These are phyloP conservation scores for Dilophus febrilis DNA, from an alignment of 2,888 invertebrate species.

Conservation along the genomic window DNA sequence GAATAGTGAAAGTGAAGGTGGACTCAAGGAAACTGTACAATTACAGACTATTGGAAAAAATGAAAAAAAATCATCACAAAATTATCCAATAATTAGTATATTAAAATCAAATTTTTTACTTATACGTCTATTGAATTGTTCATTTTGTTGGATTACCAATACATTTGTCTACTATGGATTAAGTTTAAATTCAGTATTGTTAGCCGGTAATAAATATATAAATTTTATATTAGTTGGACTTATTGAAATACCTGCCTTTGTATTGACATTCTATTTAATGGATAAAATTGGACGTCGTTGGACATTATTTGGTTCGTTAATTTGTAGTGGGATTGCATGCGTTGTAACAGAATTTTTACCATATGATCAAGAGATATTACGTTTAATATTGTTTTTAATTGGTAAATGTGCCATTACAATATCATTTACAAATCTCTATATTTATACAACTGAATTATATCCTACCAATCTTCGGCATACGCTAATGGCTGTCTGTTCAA, in stretches of 20 bases:
- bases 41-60: too few relatives aligned
- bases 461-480: conserved; percentile 49
- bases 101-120: conserved; percentile 15
- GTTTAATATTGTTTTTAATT: conserved; percentile 35
- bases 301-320: conserved; percentile 42
- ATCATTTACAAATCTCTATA: conserved; percentile 47
- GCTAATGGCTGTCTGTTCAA: conserved; percentile 47
- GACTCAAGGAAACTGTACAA: too few relatives aligned
- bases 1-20: too few relatives aligned
- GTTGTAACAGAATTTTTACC: conserved; percentile 19
- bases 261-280: conserved; percentile 42
- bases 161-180: conserved; percentile 67
- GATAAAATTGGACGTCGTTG: conserved; percentile 45
- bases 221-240: conserved; percentile 43
- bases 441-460: conserved; percentile 53
- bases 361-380: not conserved
- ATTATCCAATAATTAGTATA: conserved; percentile 1
- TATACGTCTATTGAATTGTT: conserved; percentile 37
- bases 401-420: conserved; percentile 49
- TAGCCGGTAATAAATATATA: conserved; percentile 55
- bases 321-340: conserved; percentile 37
- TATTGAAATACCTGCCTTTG: conserved; percentile 58
- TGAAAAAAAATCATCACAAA: too few relatives aligned
- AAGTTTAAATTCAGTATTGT: conserved; percentile 55
- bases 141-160: conserved; percentile 65